Evolutionary conservation across 2,888 invertebrate genomes (phyloP).

Genomic region (Caenorhabditis wallacei): DNA sequence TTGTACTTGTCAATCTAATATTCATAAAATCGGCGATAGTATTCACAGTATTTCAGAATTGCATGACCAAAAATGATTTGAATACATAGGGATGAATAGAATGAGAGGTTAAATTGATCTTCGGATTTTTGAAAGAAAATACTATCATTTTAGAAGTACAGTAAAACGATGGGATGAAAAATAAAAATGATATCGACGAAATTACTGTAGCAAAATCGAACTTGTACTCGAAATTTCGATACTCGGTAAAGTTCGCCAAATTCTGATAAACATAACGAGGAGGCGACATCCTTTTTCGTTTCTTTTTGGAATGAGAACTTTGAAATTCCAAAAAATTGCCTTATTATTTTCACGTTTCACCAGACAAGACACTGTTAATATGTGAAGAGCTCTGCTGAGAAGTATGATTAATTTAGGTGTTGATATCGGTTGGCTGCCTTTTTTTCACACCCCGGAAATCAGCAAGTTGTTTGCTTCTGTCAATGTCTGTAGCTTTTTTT

Average conservation of each 20-base stretch:
- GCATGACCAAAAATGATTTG: constrained; percentile 31
- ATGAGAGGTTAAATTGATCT: background rate
- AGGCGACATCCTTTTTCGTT: background rate
- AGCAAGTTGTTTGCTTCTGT: too few relatives aligned
- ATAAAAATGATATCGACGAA: background rate
- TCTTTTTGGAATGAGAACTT: background rate
- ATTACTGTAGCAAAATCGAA: background rate
- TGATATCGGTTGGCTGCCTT: too few relatives aligned
- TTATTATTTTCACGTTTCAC: background rate
- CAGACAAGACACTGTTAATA: background rate
- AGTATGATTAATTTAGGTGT: background rate
- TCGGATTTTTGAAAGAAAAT: background rate
- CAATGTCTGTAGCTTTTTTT: too few relatives aligned
- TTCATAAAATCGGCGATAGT: constrained; percentile 18
- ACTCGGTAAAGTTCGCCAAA: background rate
- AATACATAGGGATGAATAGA: constrained; percentile 38
- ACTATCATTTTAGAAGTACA: background rate
- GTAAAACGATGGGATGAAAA: background rate
- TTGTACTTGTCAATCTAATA: constrained; percentile 25
- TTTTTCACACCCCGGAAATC: too few relatives aligned
- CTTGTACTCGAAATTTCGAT: background rate
- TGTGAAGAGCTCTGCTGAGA: background rate
- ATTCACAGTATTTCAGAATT: constrained; percentile 22
- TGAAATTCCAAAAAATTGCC: background rate
- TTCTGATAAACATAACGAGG: background rate